Conservation (phyloP, 2,113 vertebrate genomes). For the Toxotes chatareus region DNA sequence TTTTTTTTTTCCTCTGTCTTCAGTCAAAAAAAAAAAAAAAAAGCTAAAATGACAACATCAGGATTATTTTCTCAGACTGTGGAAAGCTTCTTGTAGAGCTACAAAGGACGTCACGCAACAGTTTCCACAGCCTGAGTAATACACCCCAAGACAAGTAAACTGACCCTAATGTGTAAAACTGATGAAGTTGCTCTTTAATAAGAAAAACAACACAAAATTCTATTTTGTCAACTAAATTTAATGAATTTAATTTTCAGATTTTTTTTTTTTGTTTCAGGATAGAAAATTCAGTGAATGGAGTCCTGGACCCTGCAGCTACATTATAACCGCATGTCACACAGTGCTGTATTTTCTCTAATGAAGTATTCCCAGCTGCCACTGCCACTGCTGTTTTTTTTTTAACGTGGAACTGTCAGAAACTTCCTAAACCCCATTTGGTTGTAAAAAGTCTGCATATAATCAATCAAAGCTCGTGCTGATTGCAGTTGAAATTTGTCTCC, state of each 20-base stretch:
- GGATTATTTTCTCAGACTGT: background rate
- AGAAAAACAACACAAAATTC: no score
- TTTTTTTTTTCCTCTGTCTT: background rate
- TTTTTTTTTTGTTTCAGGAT: background rate
- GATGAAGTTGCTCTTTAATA: no score
- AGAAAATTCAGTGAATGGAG: slow-evolving; percentile 8
- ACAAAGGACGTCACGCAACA: no score
- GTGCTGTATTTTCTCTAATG: slow-evolving; percentile 33
- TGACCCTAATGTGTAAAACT: no score
- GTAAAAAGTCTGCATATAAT: slow-evolving; percentile 35
- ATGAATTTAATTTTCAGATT: background rate
- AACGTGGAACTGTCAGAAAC: slow-evolving; percentile 35
- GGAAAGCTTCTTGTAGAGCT: no score
- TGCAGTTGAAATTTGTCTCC: slow-evolving; percentile 19
- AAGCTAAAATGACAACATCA: background rate
- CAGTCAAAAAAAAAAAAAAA: background rate
- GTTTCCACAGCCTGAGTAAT: no score
- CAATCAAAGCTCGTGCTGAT: slow-evolving; percentile 52
- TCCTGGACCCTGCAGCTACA: background rate
- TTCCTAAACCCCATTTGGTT: slow-evolving; percentile 18
- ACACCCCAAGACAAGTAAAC: no score
- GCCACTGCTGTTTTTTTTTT: background rate
- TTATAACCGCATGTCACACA: background rate
- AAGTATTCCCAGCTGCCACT: slow-evolving; percentile 39
- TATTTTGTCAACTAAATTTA: no score